Evolutionary conservation across 1,140 invertebrate genomes (phyloP).

Genomic region (Euglossa dilemma): DNA sequence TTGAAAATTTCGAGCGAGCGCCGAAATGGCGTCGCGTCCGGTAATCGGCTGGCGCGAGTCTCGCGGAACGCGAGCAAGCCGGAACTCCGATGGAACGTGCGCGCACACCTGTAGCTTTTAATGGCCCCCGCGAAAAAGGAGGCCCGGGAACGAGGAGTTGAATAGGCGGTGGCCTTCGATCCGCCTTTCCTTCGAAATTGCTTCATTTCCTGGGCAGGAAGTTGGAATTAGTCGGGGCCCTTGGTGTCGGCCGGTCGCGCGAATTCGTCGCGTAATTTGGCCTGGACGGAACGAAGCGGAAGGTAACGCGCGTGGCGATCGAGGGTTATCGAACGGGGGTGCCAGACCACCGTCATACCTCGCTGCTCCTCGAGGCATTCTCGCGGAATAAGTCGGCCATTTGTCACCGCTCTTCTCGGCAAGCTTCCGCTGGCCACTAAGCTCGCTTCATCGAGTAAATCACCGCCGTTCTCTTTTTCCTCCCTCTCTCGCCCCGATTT

Average conservation of each 20-base stretch:
- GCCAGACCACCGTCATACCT: not conserved
- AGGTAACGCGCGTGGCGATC: too few species aligned
- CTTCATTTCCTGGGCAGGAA: slow-evolving; percentile 37
- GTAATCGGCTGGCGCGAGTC: not conserved
- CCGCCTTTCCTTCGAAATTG: slow-evolving; percentile 40
- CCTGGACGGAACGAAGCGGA: slow-evolving; percentile 3
- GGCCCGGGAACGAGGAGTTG: slow-evolving; percentile 14
- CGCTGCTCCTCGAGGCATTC: slow-evolving; percentile 21
- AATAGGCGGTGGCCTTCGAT: slow-evolving; percentile 6
- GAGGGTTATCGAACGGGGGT: too few species aligned
- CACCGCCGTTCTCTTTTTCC: slow-evolving; percentile 16
- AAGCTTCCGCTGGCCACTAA: slow-evolving; percentile 35
- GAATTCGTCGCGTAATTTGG: not conserved
- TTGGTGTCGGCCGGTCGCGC: too few species aligned
- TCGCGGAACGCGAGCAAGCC: not conserved
- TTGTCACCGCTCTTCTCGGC: slow-evolving; percentile 48
- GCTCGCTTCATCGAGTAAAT: slow-evolving; percentile 61
- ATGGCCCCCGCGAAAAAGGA: not conserved
- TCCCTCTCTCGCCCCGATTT: not conserved
- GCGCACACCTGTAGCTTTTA: slow-evolving; percentile 42
- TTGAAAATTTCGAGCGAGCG: slow-evolving; percentile 1
- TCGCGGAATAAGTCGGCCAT: slow-evolving; percentile 47
- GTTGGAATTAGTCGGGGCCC: not conserved
- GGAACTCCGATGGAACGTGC: not conserved
- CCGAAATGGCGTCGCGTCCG: not conserved